Conservation (phyloP, 2,888 invertebrate species). For the Clanis bilineata region DNA sequence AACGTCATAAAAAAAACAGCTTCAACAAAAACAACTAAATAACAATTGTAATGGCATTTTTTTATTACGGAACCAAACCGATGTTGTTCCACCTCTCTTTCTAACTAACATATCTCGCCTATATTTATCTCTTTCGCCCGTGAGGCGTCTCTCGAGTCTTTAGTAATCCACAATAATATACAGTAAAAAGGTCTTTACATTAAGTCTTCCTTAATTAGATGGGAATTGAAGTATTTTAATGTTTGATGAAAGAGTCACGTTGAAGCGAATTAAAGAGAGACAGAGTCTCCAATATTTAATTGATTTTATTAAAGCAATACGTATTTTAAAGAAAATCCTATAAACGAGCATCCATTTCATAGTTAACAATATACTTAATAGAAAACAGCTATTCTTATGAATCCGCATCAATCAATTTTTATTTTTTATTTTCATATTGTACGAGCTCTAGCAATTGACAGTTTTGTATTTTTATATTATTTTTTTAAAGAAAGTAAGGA, state of each 20-base stretch:
- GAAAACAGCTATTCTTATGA: no score
- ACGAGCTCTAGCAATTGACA: no score
- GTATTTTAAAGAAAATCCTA: no score
- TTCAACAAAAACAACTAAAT: constrained; percentile 37
- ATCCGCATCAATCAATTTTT: no score
- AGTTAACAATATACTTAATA: no score
- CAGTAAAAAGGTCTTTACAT: constrained; percentile 39
- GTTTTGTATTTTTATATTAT: no score
- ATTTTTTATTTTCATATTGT: no score
- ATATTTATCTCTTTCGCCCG: constrained; percentile 17
- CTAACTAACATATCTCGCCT: constrained; percentile 12
- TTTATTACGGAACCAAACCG: constrained; percentile 38
- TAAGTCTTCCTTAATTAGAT: constrained; percentile 37
- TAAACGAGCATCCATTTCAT: no score
- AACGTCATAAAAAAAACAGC: constrained; percentile 28
- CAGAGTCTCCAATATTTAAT: no score
- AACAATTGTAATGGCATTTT: constrained; percentile 41
- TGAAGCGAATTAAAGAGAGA: background rate
- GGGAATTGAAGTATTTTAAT: constrained; percentile 27
- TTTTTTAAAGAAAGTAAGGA: no score
- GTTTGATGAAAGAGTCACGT: background rate
- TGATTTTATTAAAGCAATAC: no score
- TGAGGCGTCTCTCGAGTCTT: constrained; percentile 25
- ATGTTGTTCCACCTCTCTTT: constrained; percentile 24
- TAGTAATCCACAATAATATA: constrained; percentile 31